Conservation (phyloP, 2,888 invertebrate species). For the Caenorhabditis doughertyi region DNA sequence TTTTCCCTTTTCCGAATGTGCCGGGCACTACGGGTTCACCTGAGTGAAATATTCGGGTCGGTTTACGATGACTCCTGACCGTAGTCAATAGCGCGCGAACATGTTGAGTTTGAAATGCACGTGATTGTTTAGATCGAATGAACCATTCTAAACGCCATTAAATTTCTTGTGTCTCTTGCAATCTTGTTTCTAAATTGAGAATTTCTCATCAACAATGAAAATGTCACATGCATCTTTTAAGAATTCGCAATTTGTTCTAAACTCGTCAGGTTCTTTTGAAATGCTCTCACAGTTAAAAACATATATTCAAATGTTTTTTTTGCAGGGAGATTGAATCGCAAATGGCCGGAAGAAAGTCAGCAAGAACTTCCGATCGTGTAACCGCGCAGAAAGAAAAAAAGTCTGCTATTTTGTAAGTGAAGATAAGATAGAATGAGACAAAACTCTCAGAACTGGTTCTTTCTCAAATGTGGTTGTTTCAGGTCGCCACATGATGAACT, state of each 20-base stretch:
- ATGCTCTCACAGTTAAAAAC: neutral
- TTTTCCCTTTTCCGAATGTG: neutral
- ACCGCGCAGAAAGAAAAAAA: constrained; percentile 29
- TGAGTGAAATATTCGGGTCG: neutral
- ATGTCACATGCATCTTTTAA: no score
- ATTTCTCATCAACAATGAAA: no score
- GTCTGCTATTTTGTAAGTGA: constrained; percentile 45
- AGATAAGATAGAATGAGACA: no score
- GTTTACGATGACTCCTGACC: constrained; percentile 4
- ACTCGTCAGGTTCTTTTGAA: neutral
- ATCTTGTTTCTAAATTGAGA: no score
- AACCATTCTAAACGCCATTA: no score
- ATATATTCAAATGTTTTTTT: neutral
- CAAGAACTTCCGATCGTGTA: constrained; percentile 18
- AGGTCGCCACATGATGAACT: constrained; percentile 59
- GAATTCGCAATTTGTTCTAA: no score
- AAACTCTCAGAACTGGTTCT: no score
- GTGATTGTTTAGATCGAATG: neutral
- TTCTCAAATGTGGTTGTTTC: no score
- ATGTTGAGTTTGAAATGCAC: constrained; percentile 9
- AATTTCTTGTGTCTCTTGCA: no score
- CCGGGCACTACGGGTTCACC: neutral
- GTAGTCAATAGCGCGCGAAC: constrained; percentile 9
- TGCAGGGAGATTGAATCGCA: constrained; percentile 39
- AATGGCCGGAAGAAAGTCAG: constrained; percentile 55